phyloP scores from a whole-genome alignment of 2,797 vertebrate genomes.

The Cottoperca gobio region DNA sequence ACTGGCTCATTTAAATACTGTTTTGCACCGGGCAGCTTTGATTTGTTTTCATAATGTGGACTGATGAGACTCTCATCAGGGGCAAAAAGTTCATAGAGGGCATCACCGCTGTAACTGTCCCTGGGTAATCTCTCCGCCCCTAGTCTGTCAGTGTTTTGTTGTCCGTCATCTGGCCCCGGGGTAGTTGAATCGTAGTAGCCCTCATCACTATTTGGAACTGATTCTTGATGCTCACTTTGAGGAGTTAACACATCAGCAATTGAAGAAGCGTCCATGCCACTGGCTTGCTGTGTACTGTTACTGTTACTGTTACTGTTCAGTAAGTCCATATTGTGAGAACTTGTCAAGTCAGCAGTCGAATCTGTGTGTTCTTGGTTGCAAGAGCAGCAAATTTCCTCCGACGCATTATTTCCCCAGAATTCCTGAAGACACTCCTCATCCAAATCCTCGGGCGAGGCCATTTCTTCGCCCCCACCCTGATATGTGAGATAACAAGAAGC shows the following conservation, averaged over 20 bases:
- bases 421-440: conserved; percentile 87
- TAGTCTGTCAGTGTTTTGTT: conserved; percentile 84
- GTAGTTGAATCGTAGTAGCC: conserved; percentile 96
- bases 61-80: conserved; percentile 91
- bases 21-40: conserved; percentile 80
- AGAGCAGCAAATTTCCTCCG: conserved; percentile 79
- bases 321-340: conserved; percentile 75
- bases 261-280: conserved; percentile 73
- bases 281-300: conserved; percentile 74
- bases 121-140: conserved; percentile 90
- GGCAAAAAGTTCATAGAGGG: conserved; percentile 96
- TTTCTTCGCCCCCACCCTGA: conserved; percentile 98
- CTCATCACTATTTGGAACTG: conserved; percentile 95
- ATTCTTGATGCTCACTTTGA: conserved; percentile 96
- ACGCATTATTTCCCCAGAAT: conserved; percentile 80
- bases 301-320: conserved; percentile 78
- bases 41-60: conserved; percentile 88
- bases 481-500: conserved; percentile 95
- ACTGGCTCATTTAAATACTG: conserved; percentile 84
- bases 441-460: conserved; percentile 93
- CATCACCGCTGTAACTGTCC: conserved; percentile 98
- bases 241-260: conserved; percentile 90
- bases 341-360: conserved; percentile 73
- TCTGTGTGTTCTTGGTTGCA: conserved; percentile 76
- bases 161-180: conserved; percentile 92